phyloP scores from a whole-genome alignment of 1,140 invertebrate genomes.

The Orussus abietinus region DNA sequence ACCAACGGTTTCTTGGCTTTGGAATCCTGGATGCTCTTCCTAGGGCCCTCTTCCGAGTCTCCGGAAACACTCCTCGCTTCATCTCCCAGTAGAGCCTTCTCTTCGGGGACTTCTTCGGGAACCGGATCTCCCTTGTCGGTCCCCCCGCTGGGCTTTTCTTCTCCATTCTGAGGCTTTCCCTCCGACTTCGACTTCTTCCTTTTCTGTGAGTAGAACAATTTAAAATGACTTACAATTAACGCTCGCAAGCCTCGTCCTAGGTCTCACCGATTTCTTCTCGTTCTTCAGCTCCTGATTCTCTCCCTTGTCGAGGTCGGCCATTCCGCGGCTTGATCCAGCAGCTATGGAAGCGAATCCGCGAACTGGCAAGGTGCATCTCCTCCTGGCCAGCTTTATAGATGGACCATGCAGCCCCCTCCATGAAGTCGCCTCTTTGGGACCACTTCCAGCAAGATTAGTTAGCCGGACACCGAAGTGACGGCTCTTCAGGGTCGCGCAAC shows the following conservation, averaged over 20 bases:
- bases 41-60: neutral
- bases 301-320: neutral
- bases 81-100: neutral
- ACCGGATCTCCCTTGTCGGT: too few species aligned
- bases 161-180: neutral
- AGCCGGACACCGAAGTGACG: neutral
- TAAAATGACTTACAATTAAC: neutral
- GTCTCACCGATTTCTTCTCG: neutral
- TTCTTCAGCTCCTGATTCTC: conserved; percentile 1
- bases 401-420: conserved; percentile 6
- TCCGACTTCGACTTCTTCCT: neutral
- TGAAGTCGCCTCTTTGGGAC: neutral
- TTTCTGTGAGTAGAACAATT: neutral
- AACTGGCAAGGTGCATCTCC: neutral
- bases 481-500: neutral
- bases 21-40: neutral
- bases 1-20: neutral
- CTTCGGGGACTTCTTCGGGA: too few species aligned
- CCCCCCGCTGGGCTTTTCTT: too few species aligned
- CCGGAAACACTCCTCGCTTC: conserved; percentile 1
- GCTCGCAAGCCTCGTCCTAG: neutral
- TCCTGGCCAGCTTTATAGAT: conserved; percentile 7
- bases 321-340: neutral
- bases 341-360: conserved; percentile 1
- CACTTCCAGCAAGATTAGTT: conserved; percentile 6